Conservation (phyloP, 2,797 vertebrate genomes). For the Propithecus perrieri region DNA sequence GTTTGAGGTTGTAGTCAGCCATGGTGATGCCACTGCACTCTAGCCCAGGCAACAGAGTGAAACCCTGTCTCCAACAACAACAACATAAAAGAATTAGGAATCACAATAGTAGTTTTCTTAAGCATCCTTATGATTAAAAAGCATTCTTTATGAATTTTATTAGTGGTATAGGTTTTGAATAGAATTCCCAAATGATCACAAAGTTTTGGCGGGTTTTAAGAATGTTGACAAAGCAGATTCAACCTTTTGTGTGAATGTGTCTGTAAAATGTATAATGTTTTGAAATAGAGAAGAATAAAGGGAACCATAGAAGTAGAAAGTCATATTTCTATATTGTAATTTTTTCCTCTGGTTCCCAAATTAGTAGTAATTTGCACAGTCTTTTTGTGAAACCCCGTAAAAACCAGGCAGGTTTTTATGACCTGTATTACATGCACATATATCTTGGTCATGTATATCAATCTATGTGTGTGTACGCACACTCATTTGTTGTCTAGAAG, state of each 20-base stretch:
- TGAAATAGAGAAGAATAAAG: slow-evolving; percentile 51
- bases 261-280: slow-evolving; percentile 22
- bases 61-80: background rate
- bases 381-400: slow-evolving; percentile 1
- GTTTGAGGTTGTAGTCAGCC: background rate
- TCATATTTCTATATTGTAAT: slow-evolving; percentile 38
- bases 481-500: slow-evolving; percentile 46
- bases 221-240: slow-evolving; percentile 37
- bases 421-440: background rate
- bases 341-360: slow-evolving; percentile 29
- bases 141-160: slow-evolving; percentile 47
- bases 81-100: background rate
- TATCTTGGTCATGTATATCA: background rate
- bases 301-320: slow-evolving; percentile 7
- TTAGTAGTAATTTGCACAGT: slow-evolving; percentile 25
- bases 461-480: background rate
- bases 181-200: slow-evolving; percentile 48
- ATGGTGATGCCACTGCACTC: background rate
- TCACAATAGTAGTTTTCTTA: slow-evolving; percentile 11
- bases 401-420: slow-evolving; percentile 32
- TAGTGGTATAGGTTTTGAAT: background rate
- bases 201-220: slow-evolving; percentile 51
- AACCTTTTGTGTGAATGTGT: background rate
- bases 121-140: slow-evolving; percentile 37
- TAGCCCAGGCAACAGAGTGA: background rate